phyloP scores from a whole-genome alignment of 2,113 vertebrate species.

The Parus major region DNA sequence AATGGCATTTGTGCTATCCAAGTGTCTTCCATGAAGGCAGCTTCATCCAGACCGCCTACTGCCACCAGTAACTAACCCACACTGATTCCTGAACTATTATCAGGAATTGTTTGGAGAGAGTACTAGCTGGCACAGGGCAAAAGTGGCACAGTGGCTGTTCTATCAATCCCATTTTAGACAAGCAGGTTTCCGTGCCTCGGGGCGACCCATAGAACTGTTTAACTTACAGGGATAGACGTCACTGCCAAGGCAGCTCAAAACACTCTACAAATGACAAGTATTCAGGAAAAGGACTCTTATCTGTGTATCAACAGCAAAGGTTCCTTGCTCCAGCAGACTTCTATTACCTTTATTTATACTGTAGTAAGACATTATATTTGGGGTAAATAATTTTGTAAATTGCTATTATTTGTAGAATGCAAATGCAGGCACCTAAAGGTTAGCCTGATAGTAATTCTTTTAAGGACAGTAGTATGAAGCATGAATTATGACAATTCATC shows the following conservation, averaged over 20 bases:
- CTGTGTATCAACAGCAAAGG: neutral
- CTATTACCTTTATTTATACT: neutral
- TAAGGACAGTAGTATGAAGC: neutral
- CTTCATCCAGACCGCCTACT: neutral
- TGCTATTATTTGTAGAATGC: neutral
- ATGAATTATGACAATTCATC: neutral
- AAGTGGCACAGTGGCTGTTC: neutral
- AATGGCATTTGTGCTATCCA: neutral
- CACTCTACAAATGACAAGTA: neutral
- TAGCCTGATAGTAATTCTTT: neutral
- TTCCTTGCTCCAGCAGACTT: neutral
- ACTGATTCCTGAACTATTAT: neutral
- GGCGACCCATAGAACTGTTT: neutral
- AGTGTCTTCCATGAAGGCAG: neutral
- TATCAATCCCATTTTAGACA: neutral
- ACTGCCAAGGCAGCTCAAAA: neutral
- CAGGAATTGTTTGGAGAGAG: neutral
- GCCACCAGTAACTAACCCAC: neutral
- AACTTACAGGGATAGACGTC: neutral
- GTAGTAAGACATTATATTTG: neutral
- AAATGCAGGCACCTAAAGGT: neutral
- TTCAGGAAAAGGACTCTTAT: neutral
- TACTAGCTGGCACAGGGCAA: neutral
- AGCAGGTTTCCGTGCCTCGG: neutral
- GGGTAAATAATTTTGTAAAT: neutral